Base-by-base conservation (phyloP, 1,140 invertebrate genomes). In the Microplitis mediator region DNA sequence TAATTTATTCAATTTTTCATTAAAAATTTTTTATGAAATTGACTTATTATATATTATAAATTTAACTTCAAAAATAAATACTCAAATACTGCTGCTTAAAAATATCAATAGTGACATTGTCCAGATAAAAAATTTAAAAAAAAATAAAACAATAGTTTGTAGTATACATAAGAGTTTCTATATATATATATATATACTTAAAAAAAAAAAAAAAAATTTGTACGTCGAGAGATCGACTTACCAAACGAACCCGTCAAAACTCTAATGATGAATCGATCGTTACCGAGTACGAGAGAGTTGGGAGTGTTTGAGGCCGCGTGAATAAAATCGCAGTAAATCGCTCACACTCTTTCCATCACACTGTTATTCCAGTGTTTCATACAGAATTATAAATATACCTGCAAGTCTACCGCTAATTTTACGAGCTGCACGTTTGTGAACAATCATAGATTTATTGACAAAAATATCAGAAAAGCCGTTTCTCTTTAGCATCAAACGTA, bases 221-320 rank as follows among this genome's bases (percentile, higher is more conserved):
- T 45, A 11, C 39, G 4, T 45, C 5, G 39, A 45, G 35, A 60
- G 60, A 14, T 54, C 61, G 14, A 45, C 56, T 60, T 61, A 69
- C 68, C 14, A 61, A 69, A 63, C 69, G 61, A 31, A 34, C 54
- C 60, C 62, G 69, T 71, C 69, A 71, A 71, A 71, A 71, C 69
- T 71, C 34, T n/a, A 54, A 62, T 71, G 69, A 71, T 71, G 69
- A 32, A 71, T 71, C 69, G 69, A 63, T 71, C 69, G 62, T 71
- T 64, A 69, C 50, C 52, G 8, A 9, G 56, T 31, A 13, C 45
- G 11, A 58, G 68, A 11, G 39, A 45, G 39, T 45, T 45, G 61
- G 63, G 63, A 23, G 69, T 50, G 69, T 64, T 71, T 71, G 50
- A 56, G 54, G 35, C 54, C 36, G 51, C 39, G 69, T 54, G 51